phyloP scores from a whole-genome alignment of 2,888 invertebrate species.

The Chrysodeixis includens region DNA sequence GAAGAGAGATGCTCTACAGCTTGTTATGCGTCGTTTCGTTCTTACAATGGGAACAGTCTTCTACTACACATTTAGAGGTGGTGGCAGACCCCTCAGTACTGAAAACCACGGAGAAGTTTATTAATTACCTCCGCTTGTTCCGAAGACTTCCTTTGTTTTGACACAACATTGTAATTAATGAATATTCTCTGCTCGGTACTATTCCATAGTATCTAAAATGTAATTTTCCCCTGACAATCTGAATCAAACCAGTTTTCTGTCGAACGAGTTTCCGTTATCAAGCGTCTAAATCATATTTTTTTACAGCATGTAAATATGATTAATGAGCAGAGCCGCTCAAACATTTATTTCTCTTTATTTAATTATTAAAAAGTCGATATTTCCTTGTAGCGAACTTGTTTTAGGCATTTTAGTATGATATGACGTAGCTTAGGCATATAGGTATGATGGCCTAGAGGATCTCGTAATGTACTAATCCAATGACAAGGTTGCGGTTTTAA shows the following conservation, averaged over 20 bases:
- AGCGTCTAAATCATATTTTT: not conserved
- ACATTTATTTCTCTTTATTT: too few relatives aligned
- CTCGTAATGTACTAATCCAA: not conserved
- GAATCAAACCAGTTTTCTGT: conserved; percentile 25
- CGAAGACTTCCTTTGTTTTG: not conserved
- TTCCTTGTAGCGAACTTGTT: too few relatives aligned
- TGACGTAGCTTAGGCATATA: not conserved
- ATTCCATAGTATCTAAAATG: conserved; percentile 19
- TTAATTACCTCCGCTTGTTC: not conserved
- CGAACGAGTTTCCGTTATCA: conserved; percentile 12
- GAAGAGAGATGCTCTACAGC: too few relatives aligned
- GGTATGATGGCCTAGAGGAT: too few relatives aligned
- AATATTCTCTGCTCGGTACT: conserved; percentile 14
- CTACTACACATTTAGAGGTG: too few relatives aligned
- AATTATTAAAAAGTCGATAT: too few relatives aligned
- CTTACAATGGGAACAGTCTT: too few relatives aligned
- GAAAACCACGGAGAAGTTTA: not conserved
- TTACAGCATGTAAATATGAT: not conserved
- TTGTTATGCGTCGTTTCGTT: too few relatives aligned
- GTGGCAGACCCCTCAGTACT: not conserved
- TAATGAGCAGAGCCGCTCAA: not conserved
- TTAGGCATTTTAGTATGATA: not conserved
- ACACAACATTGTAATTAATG: not conserved
- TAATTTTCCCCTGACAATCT: conserved; percentile 2
- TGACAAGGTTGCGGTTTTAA: conserved; percentile 4